Conservation (phyloP, 2,797 vertebrate genomes). For the Poeciliopsis infans region DNA sequence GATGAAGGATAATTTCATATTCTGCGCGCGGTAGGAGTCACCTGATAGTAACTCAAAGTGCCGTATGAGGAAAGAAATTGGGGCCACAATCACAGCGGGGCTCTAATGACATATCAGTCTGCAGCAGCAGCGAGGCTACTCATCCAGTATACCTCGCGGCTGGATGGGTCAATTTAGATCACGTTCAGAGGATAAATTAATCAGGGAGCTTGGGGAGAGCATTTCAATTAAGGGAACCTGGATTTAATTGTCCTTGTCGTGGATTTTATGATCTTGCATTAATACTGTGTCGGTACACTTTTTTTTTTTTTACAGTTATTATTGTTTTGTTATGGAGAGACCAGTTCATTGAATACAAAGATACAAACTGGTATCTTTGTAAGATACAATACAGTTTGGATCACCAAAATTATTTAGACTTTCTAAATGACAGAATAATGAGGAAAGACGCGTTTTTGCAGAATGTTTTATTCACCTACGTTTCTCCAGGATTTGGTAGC, state of each 20-base stretch:
- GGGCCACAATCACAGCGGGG: slow-evolving; percentile 85
- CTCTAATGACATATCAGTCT: slow-evolving; percentile 86
- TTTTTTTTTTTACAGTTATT: slow-evolving; percentile 7
- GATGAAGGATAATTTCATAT: slow-evolving; percentile 86
- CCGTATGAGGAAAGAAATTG: slow-evolving; percentile 76
- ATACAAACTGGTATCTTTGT: not conserved
- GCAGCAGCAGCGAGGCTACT: slow-evolving; percentile 81
- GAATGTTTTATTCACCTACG: not conserved
- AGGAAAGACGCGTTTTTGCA: not conserved
- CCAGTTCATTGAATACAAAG: not conserved
- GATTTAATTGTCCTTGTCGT: slow-evolving; percentile 70
- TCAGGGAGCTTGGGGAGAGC: slow-evolving; percentile 72
- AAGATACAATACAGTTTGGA: too few species aligned
- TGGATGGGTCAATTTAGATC: slow-evolving; percentile 80
- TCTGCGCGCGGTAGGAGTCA: slow-evolving; percentile 67
- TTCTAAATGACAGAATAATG: not conserved
- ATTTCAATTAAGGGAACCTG: slow-evolving; percentile 78
- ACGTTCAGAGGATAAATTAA: slow-evolving; percentile 72
- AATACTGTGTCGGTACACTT: slow-evolving; percentile 26
- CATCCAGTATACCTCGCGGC: slow-evolving; percentile 71
- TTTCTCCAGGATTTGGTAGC: not conserved
- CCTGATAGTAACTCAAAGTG: slow-evolving; percentile 82
- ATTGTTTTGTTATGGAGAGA: slow-evolving; percentile 14
- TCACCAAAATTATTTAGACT: not conserved
- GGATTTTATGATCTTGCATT: slow-evolving; percentile 58